These are phyloP conservation scores for Ctenochaetus hawaiiensis DNA, from an alignment of 2,797 vertebrate species.

Conservation along the genomic window DNA sequence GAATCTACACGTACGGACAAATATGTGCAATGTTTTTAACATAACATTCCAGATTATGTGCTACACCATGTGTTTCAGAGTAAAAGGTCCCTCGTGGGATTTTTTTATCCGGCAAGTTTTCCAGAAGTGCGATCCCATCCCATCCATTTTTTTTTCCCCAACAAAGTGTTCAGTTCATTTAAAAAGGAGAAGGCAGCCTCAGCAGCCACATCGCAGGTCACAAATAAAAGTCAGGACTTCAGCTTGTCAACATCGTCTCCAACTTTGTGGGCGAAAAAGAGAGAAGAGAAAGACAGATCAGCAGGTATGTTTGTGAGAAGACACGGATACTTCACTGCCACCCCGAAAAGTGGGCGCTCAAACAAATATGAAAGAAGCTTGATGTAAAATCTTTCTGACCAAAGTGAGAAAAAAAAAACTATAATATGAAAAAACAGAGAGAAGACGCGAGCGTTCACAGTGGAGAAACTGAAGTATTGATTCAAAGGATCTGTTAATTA, in stretches of 20 bases:
- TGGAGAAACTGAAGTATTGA: not conserved
- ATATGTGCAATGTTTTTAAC: conserved; percentile 17
- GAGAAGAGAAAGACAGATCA: not conserved
- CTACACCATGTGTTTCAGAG: not conserved
- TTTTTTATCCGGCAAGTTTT: not conserved
- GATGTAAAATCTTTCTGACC: not conserved
- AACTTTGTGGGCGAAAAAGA: not conserved
- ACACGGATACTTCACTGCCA: not conserved
- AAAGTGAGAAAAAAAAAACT: not conserved
- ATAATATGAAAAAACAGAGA: not conserved
- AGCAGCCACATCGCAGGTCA: not conserved
- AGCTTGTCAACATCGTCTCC: not conserved
- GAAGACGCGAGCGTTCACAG: not conserved
- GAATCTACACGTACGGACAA: conserved; percentile 8
- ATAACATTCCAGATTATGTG: conserved; percentile 3
- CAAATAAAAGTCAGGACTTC: not conserved
- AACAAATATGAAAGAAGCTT: not conserved
- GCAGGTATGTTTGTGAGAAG: not conserved
- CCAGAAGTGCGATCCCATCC: not conserved
- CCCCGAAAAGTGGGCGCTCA: not conserved
- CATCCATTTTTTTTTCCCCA: not conserved
- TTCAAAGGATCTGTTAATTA: not conserved
- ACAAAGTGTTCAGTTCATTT: not conserved
- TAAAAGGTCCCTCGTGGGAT: not conserved
- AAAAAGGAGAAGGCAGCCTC: not conserved